Conservation (phyloP, 2,113 vertebrate species). For the Hippotragus niger region DNA sequence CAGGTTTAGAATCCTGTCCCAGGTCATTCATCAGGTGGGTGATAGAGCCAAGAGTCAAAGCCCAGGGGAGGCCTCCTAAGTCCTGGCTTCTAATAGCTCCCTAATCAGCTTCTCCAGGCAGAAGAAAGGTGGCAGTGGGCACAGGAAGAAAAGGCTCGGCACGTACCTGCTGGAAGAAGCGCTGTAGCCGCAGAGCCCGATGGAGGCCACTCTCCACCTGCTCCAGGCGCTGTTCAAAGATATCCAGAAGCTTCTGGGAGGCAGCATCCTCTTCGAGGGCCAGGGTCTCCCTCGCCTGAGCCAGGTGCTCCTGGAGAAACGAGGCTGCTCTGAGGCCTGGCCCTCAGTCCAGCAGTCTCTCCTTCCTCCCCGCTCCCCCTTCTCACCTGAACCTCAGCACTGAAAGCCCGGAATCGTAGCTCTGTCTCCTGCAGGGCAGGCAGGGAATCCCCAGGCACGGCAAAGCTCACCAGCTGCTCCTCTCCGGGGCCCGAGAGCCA, state of each 20-base stretch:
- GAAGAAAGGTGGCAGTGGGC: neutral
- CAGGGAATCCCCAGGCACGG: slow-evolving; percentile 83
- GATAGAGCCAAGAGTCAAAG: neutral
- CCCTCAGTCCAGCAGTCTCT: neutral
- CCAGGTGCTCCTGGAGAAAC: slow-evolving; percentile 60
- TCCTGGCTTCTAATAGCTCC: neutral
- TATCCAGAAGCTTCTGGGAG: slow-evolving; percentile 79
- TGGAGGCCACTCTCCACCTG: slow-evolving; percentile 88
- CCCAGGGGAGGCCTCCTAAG: neutral
- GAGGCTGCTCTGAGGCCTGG: neutral
- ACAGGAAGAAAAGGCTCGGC: neutral
- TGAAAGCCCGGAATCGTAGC: slow-evolving; percentile 64
- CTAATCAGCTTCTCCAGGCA: neutral
- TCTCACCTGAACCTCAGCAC: slow-evolving; percentile 69
- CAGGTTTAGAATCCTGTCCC: neutral
- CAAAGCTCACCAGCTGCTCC: slow-evolving; percentile 82
- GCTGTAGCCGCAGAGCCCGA: slow-evolving; percentile 86
- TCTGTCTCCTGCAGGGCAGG: slow-evolving; percentile 77
- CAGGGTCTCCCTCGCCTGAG: slow-evolving; percentile 77
- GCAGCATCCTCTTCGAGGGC: slow-evolving; percentile 75
- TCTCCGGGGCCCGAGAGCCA: slow-evolving; percentile 81
- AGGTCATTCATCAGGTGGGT: neutral
- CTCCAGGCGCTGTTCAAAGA: slow-evolving; percentile 84
- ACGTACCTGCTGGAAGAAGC: slow-evolving; percentile 81
- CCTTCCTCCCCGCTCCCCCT: neutral